These are phyloP conservation scores for Merluccius polli DNA, from an alignment of 2,797 vertebrate genomes.

Conservation along the genomic window DNA sequence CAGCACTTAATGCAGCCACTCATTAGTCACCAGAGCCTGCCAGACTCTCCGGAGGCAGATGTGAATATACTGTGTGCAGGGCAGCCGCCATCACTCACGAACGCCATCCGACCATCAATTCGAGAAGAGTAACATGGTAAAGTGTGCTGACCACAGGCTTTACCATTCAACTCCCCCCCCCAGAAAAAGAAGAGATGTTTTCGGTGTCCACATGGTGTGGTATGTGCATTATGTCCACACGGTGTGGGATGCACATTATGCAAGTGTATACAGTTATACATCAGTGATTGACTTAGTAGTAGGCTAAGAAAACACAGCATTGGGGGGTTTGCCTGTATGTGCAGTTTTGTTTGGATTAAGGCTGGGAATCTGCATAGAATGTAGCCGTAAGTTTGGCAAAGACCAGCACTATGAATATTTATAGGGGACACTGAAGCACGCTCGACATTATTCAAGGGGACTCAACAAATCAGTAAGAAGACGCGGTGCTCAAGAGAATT, in stretches of 20 bases:
- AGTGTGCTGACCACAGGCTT: slow-evolving; percentile 40
- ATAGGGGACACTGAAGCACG: slow-evolving; percentile 12
- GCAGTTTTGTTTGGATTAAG: slow-evolving; percentile 17
- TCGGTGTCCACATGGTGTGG: background rate
- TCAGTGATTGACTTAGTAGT: background rate
- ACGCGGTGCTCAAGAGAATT: background rate
- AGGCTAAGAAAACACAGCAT: background rate
- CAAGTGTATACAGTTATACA: background rate
- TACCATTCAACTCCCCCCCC: slow-evolving; percentile 12
- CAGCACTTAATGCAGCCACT: slow-evolving; percentile 56
- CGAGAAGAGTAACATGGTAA: slow-evolving; percentile 35
- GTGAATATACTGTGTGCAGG: slow-evolving; percentile 43
- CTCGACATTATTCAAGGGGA: slow-evolving; percentile 15
- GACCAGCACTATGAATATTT: slow-evolving; percentile 22
- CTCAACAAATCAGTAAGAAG: background rate
- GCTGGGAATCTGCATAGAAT: slow-evolving; percentile 8
- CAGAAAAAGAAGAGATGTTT: background rate
- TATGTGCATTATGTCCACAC: background rate
- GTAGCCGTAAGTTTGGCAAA: background rate
- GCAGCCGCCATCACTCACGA: slow-evolving; percentile 42
- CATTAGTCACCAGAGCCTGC: slow-evolving; percentile 58
- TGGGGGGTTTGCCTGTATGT: slow-evolving; percentile 4
- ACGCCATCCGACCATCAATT: slow-evolving; percentile 44
- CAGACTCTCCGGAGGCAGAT: slow-evolving; percentile 42
- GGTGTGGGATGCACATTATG: background rate